Conservation (phyloP, 64 coral and sea anemone species). For the Montipora foliosa region DNA sequence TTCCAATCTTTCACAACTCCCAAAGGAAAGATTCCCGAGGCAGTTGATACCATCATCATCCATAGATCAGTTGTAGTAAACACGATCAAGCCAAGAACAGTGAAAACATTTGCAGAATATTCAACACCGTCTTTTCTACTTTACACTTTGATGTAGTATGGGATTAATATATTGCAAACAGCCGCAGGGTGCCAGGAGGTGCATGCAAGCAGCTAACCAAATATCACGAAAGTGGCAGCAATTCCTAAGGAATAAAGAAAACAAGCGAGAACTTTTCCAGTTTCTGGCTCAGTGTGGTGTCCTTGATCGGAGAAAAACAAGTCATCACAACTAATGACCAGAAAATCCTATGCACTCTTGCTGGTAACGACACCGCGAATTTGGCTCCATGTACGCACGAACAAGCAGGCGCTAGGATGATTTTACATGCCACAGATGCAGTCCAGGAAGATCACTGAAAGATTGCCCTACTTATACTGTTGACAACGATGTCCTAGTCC, state of each 20-base stretch:
- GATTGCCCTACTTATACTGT: constrained; percentile 47
- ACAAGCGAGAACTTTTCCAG: constrained; percentile 54
- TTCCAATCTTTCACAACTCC: constrained; percentile 38
- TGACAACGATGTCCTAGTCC: constrained; percentile 56
- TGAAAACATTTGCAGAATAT: constrained; percentile 65
- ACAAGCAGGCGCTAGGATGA: constrained; percentile 57
- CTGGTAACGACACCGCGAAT: constrained; percentile 13
- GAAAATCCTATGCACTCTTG: constrained; percentile 15
- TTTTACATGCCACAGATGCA: constrained; percentile 63
- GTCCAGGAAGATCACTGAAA: neutral
- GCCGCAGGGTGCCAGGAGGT: constrained; percentile 44
- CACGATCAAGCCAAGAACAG: constrained; percentile 50
- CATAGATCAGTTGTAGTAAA: constrained; percentile 31
- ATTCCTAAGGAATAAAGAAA: constrained; percentile 47
- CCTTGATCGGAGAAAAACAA: constrained; percentile 52
- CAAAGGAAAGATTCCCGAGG: constrained; percentile 10
- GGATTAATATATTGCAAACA: constrained; percentile 68
- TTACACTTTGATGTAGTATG: constrained; percentile 75
- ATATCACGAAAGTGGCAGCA: constrained; percentile 62
- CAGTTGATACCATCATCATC: too few species aligned
- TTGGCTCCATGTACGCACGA: constrained; percentile 53
- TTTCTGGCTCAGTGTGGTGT: constrained; percentile 28
- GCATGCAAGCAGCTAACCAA: constrained; percentile 33
- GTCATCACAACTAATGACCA: constrained; percentile 50
- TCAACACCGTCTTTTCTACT: constrained; percentile 54